phyloP scores from a whole-genome alignment of 2,888 invertebrate genomes.

The Acrobeloides nanus region DNA sequence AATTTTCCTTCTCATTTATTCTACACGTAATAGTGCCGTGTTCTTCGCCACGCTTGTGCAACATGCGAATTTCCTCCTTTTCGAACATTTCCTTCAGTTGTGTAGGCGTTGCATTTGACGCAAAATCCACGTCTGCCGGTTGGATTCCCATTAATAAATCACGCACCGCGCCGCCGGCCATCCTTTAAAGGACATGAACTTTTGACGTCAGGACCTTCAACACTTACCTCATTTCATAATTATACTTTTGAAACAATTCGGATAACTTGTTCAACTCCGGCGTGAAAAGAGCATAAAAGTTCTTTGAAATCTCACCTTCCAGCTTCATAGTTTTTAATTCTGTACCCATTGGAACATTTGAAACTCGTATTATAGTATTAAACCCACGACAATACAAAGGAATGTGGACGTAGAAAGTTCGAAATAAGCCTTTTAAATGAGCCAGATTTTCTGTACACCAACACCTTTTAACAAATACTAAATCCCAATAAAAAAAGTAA shows the following conservation, averaged over 20 bases:
- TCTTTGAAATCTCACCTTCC: slow-evolving; percentile 58
- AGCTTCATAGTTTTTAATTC: slow-evolving; percentile 22
- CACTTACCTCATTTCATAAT: slow-evolving; percentile 66
- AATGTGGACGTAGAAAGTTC: no score
- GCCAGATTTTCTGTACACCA: no score
- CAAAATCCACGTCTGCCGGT: slow-evolving; percentile 92
- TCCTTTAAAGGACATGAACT: slow-evolving; percentile 46
- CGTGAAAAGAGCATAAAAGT: slow-evolving; percentile 73
- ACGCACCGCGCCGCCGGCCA: slow-evolving; percentile 93
- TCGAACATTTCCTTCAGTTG: slow-evolving; percentile 73
- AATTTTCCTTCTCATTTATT: slow-evolving; percentile 85
- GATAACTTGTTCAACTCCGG: slow-evolving; percentile 70
- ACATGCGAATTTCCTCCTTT: slow-evolving; percentile 67
- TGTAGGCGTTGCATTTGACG: slow-evolving; percentile 87
- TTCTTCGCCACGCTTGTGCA: slow-evolving; percentile 79
- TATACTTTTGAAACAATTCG: slow-evolving; percentile 65
- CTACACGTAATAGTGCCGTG: slow-evolving; percentile 92
- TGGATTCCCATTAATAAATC: slow-evolving; percentile 57
- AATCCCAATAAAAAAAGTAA: no score
- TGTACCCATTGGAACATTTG: no score
- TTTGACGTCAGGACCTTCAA: not conserved
- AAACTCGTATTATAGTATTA: no score
- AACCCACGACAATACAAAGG: no score
- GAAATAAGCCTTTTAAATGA: no score
- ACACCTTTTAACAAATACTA: no score